A percentile compares a stretch with the other conserved stretches of the same genome.
Evolutionary conservation across 2,113 vertebrate genomes (phyloP).

Genomic region (Oenanthe melanoleuca): DNA sequence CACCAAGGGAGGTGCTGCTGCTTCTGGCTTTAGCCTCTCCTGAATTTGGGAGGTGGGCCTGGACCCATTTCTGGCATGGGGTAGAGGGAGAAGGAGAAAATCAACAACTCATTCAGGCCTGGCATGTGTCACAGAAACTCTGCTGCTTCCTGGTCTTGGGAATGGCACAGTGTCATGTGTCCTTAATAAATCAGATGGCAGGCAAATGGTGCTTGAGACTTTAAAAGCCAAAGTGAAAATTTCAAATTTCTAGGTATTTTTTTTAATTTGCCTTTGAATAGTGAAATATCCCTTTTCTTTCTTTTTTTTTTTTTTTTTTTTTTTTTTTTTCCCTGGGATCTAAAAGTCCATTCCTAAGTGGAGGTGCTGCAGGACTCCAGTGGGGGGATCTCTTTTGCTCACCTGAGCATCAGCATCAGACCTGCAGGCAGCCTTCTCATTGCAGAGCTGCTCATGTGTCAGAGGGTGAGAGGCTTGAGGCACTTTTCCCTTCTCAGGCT

Average conservation of each 20-base stretch:
- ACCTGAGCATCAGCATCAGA: neutral
- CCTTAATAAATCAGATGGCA: no score
- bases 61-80: neutral
- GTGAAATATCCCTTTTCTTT: neutral
- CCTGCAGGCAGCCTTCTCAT: neutral
- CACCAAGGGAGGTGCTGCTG: neutral
- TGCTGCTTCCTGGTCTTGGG: neutral
- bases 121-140: neutral
- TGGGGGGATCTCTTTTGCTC: neutral
- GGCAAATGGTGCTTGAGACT: neutral
- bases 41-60: neutral
- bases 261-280: neutral
- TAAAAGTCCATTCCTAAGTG: neutral
- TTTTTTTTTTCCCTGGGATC: neutral
- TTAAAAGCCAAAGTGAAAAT: neutral
- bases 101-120: neutral
- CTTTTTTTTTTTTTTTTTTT: no score
- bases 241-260: neutral
- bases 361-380: neutral
- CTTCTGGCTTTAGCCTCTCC: neutral
- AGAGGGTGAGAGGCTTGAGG: neutral
- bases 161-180: neutral
- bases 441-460: accelerated
- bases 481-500: neutral
- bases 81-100: neutral